Conservation (phyloP, 2,888 invertebrate genomes). For the Lycia hirtaria region DNA sequence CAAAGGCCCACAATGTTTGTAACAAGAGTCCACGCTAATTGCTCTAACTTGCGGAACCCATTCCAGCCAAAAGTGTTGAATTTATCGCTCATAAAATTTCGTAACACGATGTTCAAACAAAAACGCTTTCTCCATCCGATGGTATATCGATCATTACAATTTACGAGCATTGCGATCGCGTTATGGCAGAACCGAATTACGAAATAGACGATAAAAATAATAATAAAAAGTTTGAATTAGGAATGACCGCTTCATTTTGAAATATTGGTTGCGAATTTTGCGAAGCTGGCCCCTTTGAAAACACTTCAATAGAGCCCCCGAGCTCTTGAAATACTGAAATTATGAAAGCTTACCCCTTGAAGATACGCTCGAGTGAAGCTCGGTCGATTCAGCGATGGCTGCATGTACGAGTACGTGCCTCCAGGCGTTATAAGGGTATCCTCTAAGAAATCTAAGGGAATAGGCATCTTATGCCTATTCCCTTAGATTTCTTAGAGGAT, state of each 20-base stretch:
- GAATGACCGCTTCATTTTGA: constrained; percentile 13
- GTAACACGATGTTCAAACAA: constrained; percentile 39
- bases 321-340: constrained; percentile 31
- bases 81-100: constrained; percentile 33
- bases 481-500: constrained; percentile 14
- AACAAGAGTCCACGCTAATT: constrained; percentile 24
- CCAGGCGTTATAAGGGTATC: constrained; percentile 20
- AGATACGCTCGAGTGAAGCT: constrained; percentile 39
- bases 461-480: constrained; percentile 36
- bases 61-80: constrained; percentile 34
- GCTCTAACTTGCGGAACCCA: constrained; percentile 12
- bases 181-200: constrained; percentile 28
- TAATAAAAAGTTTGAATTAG: constrained; percentile 22
- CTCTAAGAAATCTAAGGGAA: no score
- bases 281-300: constrained; percentile 16
- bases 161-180: constrained; percentile 35
- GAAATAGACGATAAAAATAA: constrained; percentile 34
- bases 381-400: constrained; percentile 40
- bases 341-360: constrained; percentile 40
- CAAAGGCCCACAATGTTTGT: constrained; percentile 3
- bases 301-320: constrained; percentile 24
- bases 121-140: constrained; percentile 39
- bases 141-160: constrained; percentile 39
- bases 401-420: constrained; percentile 31
- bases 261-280: constrained; percentile 19